phyloP scores from a whole-genome alignment of 2,888 invertebrate genomes.

The Unio pictorum region DNA sequence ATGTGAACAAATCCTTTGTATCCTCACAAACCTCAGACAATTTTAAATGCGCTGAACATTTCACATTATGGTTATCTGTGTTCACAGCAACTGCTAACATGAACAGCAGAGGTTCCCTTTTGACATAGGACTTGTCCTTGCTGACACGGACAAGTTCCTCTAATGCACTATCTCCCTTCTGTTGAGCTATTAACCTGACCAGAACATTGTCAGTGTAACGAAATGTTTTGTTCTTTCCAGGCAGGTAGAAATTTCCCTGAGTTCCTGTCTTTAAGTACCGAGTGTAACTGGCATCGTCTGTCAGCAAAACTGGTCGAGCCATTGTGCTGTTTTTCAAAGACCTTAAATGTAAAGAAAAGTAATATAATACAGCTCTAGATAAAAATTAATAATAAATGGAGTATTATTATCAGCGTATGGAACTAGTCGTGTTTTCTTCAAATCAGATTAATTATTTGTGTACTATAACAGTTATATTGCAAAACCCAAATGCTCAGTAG shows the following conservation, averaged over 20 bases:
- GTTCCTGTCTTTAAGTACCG: conserved; percentile 34
- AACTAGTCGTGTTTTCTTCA: too few species aligned
- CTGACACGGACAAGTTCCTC: conserved; percentile 31
- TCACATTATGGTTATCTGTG: conserved; percentile 71
- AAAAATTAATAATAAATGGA: too few species aligned
- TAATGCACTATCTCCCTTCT: conserved; percentile 36
- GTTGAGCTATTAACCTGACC: conserved; percentile 33
- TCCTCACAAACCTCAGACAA: conserved; percentile 76
- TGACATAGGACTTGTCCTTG: conserved; percentile 28
- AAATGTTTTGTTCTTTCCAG: conserved; percentile 33
- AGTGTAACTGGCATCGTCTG: conserved; percentile 16
- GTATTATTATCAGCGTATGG: too few species aligned
- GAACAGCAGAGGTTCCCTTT: conserved; percentile 74
- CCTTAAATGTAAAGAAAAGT: too few species aligned
- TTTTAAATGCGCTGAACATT: conserved; percentile 76
- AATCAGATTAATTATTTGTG: too few species aligned
- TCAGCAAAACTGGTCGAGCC: conserved; percentile 10
- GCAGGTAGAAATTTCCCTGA: conserved; percentile 28
- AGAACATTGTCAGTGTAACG: conserved; percentile 23
- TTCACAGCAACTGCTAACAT: conserved; percentile 78
- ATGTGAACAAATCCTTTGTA: conserved; percentile 79
- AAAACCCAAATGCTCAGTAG: too few species aligned
- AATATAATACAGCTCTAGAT: too few species aligned
- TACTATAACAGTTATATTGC: too few species aligned
- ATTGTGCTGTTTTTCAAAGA: background rate